Base-by-base conservation (phyloP, 2,888 invertebrate species). In the Cryptocephalus primarius region DNA sequence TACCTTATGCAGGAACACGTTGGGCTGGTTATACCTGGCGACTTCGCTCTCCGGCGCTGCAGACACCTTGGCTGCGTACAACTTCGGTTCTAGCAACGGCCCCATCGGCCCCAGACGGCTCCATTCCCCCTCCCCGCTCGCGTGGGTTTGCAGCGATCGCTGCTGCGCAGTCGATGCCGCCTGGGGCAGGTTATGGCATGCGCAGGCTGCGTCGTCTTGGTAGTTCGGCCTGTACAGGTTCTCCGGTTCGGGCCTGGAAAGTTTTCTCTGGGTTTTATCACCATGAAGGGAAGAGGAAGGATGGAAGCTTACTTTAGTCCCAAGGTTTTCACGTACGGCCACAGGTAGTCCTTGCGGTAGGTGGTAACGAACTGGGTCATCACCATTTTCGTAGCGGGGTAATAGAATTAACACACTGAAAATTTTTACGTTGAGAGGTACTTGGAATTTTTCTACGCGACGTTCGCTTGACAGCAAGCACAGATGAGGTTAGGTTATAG, bases 311-410 rank as follows among this genome's bases (percentile, higher is more conserved):
- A 70, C 69, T 60, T 66, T 32, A 60, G 52, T 12, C 69, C 67
- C 42, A 69, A 60, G 4, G 61, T 60, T 44, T 64, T 61, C 1
- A 66, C 67, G 59, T 72, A 67, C 0, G 81, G 81, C 81, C 81
- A 82, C 13, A 78, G 57, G 55, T 78, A 82, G 62, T 82, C 82
- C 57, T 78, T 78, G 39, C 74, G 70, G 57, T 82, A 81, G 1
- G 77, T 80, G 1, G 81, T 76, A 46, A 78, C 65, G 56, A 77
- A 82, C 55, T 78, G 77, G 66, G 79, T 77, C 77, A 80, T 78
- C 49, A 69, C 76, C 44, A 63, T 60, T 51, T 57, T 59, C 53
- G 39, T 10, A 4, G 32, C 3, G 11, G 36, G 22, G 2, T 22
- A 2, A 4, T 22, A 6, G 22, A 6, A 22, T 22, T 22, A 4